Base-by-base conservation (phyloP, 2,888 invertebrate genomes). In the Agrotis clavis region DNA sequence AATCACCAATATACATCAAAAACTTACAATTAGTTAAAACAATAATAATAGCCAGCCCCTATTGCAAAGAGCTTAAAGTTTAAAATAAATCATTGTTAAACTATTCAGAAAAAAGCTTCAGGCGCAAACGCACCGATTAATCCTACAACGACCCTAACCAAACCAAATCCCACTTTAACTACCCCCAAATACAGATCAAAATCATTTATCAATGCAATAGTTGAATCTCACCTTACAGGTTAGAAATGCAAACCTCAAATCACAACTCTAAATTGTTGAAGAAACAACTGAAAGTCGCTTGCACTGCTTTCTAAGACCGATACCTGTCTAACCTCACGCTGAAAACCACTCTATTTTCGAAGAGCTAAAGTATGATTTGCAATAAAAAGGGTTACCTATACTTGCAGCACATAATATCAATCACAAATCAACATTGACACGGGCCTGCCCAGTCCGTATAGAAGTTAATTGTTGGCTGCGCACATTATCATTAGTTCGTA, bases 391-490 rank as follows among this genome's bases (percentile, higher is more conserved):
- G 6, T 30, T n/a, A 66, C 74, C 50, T 67, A 77, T 82, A 82
- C 65, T 75, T 78, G 80, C 61, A 81, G 83, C 89, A 92, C 90
- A 92, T 92, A 94, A 89, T 90, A 95, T 95, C 95, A 95, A 95
- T 95, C 94, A 94, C 95, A 95, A 94, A 94, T 94, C 94, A 94
- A 92, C 86, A 92, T 84, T 92, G 94, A 94, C 93, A 85, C 77
- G 91, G 92, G 81, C 80, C 94, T 83, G 93, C 94, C 94, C 95
- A 91, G 91, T 90, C 89, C 87, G 91, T 90, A 90, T 91, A 90
- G 89, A 87, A 90, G 89, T 92, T 94, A 94, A 94, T 95, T 94
- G 93, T 92, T 87, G 92, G 91, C 83, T 85, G 88, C 89, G 89
- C 89, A 86, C 82, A 91, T 93, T 91, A 93, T 93, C 91, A 92